Conservation (phyloP, 2,888 invertebrate genomes). For the Xylota sylvarum region DNA sequence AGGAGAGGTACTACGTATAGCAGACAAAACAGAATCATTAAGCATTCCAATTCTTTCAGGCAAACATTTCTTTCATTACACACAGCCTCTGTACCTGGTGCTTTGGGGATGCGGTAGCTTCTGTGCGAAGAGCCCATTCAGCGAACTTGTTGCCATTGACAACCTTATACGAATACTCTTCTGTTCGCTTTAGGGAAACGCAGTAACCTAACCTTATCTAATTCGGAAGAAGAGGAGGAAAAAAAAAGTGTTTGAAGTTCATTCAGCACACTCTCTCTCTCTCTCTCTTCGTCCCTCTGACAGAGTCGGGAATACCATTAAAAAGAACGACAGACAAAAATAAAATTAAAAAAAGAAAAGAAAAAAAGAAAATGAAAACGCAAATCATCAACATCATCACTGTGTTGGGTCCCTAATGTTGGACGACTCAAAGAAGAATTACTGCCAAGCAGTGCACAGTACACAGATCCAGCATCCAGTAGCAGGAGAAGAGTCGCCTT, state of each 20-base stretch:
- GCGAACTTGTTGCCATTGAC: constrained; percentile 60
- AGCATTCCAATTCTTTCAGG: constrained; percentile 48
- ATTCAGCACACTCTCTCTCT: constrained; percentile 17
- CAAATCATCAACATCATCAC: constrained; percentile 42
- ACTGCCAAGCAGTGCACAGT: background rate
- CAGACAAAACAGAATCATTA: constrained; percentile 48
- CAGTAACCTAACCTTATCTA: constrained; percentile 22
- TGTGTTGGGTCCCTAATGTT: constrained; percentile 31
- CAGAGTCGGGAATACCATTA: constrained; percentile 10
- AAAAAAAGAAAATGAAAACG: background rate
- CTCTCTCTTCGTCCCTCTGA: no score
- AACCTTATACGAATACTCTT: constrained; percentile 17
- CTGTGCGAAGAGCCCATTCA: background rate
- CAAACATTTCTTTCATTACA: constrained; percentile 43
- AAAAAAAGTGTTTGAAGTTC: constrained; percentile 36
- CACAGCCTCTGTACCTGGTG: background rate
- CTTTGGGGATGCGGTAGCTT: constrained; percentile 1
- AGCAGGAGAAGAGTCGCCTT: constrained; percentile 31
- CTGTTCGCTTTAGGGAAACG: constrained; percentile 12
- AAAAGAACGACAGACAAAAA: constrained; percentile 7
- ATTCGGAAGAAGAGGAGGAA: background rate
- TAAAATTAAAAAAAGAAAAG: constrained; percentile 8
- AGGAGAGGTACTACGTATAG: background rate
- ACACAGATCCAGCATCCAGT: background rate
- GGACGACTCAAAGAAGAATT: constrained; percentile 41